Conservation (phyloP, 2,888 invertebrate genomes). For the Gortyna flavago region DNA sequence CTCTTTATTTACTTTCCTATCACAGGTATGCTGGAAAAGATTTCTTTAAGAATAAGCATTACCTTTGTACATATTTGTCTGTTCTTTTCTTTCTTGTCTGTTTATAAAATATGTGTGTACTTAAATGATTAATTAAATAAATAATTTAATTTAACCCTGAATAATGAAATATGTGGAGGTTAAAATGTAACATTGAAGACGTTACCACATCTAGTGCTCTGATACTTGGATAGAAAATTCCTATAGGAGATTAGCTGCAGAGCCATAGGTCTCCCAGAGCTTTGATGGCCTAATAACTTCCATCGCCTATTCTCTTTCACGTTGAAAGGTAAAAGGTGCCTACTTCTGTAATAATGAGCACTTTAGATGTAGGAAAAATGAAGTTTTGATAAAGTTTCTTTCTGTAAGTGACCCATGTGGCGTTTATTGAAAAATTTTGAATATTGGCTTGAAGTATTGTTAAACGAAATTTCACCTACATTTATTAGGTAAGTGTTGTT, state of each 20-base stretch:
- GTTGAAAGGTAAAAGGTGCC: conserved; percentile 37
- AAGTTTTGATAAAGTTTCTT: not conserved
- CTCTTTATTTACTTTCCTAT: too few species aligned
- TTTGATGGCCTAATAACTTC: conserved; percentile 81
- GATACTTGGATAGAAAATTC: conserved; percentile 61
- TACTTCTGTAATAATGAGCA: conserved; percentile 42
- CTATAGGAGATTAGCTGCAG: conserved; percentile 76
- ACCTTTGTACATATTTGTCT: too few species aligned
- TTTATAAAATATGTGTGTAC: too few species aligned
- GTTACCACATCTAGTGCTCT: conserved; percentile 69
- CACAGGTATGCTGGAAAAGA: too few species aligned
- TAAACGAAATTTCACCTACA: not conserved
- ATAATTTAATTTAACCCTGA: too few species aligned
- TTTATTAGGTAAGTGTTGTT: not conserved
- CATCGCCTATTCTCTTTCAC: conserved; percentile 70
- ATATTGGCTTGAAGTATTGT: not conserved
- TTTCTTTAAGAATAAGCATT: too few species aligned
- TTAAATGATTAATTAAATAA: too few species aligned
- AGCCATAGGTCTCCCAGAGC: conserved; percentile 75
- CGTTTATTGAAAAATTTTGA: not conserved
- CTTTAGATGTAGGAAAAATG: conserved; percentile 23
- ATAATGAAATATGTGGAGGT: not conserved
- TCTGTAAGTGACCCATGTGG: not conserved
- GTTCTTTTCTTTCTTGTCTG: too few species aligned
- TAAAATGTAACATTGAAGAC: not conserved